A percentile compares a stretch with the other conserved stretches of the same genome.
Conservation (phyloP, 2,888 invertebrate species). For the Lithophane socia region DNA sequence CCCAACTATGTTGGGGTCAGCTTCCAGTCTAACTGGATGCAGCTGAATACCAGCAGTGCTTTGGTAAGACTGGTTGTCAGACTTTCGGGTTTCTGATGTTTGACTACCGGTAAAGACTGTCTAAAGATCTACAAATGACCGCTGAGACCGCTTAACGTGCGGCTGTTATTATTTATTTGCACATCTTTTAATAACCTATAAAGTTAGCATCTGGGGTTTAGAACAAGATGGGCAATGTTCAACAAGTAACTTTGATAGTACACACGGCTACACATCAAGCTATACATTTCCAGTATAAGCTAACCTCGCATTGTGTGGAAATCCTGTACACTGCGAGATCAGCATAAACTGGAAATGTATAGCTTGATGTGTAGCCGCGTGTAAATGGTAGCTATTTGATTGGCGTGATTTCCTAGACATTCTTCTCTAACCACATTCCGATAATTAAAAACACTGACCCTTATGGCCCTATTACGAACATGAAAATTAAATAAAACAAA, state of each 20-base stretch:
- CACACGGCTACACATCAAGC: too few species aligned
- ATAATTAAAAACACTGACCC: conserved; percentile 8
- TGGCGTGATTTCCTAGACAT: neutral
- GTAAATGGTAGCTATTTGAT: neutral
- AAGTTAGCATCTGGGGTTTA: neutral
- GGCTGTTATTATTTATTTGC: neutral
- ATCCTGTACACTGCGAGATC: too few species aligned
- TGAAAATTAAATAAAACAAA: conserved; percentile 38
- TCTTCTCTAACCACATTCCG: conserved; percentile 6
- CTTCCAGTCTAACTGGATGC: neutral
- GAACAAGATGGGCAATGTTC: too few species aligned
- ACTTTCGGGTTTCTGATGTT: neutral
- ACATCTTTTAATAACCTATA: neutral
- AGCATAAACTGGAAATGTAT: too few species aligned
- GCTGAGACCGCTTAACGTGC: too few species aligned
- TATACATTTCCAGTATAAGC: too few species aligned
- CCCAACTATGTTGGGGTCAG: neutral
- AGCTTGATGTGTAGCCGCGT: too few species aligned
- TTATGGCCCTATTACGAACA: neutral
- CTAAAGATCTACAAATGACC: too few species aligned
- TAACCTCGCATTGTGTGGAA: too few species aligned
- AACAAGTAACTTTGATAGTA: neutral
- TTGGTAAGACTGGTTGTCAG: neutral
- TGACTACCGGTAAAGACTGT: too few species aligned
- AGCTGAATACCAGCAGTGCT: too few species aligned